Conservation (phyloP, 1,140 invertebrate genomes). For the Diorhabda elongata region DNA sequence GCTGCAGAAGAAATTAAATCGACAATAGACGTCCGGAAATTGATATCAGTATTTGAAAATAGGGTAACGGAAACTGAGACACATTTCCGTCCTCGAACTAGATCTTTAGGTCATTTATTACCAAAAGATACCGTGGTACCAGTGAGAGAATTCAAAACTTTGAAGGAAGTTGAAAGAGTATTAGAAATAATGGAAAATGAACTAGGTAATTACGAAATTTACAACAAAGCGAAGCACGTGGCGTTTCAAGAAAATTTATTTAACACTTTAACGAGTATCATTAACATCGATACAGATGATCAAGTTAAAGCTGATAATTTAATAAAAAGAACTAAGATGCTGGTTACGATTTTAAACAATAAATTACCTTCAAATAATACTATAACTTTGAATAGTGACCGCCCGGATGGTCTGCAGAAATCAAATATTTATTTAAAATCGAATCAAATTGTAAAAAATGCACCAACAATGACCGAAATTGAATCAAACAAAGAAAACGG, state of each 20-base stretch:
- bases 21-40: background rate
- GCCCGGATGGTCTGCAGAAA: background rate
- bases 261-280: conserved; percentile 24
- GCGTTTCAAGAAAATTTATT: conserved; percentile 30
- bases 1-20: background rate
- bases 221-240: conserved; percentile 28
- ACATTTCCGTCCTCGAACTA: conserved; percentile 13
- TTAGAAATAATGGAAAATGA: conserved; percentile 23
- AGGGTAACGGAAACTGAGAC: background rate
- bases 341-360: conserved; percentile 21
- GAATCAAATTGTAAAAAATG: background rate
- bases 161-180: conserved; percentile 30
- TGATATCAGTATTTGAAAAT: conserved; percentile 6
- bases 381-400: background rate
- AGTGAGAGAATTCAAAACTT: conserved; percentile 4
- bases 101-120: conserved; percentile 25
- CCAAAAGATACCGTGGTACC: conserved; percentile 22
- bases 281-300: conserved; percentile 23
- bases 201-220: conserved; percentile 25
- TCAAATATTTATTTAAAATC: background rate
- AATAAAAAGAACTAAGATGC: conserved; percentile 19
- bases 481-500: background rate
- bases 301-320: conserved; percentile 17
- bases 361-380: conserved; percentile 17
- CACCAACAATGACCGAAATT: background rate